Evolutionary conservation across 2,888 invertebrate genomes (phyloP).

Genomic region (Agrilus cyanescens): DNA sequence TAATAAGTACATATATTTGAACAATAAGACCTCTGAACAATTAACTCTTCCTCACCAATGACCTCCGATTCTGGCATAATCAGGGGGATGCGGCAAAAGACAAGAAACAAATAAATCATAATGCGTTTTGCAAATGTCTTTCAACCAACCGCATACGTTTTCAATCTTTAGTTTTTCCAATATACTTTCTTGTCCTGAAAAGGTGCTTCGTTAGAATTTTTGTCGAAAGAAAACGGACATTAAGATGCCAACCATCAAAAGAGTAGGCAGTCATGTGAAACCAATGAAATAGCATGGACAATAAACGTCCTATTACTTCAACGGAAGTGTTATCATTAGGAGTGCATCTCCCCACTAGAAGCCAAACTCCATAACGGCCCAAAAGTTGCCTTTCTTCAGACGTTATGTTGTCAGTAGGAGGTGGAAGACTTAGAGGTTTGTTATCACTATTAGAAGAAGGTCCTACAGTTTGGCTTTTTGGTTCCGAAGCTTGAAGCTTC

Average conservation of each 20-base stretch:
- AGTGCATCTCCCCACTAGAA: conserved; percentile 86
- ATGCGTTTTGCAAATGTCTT: conserved; percentile 69
- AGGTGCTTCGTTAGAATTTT: neutral
- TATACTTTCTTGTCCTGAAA: conserved; percentile 60
- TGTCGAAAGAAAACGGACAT: conserved; percentile 1
- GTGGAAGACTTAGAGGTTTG: conserved; percentile 20
- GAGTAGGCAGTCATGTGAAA: conserved; percentile 96
- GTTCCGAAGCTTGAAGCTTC: conserved; percentile 62
- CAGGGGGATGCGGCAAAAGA: conserved; percentile 89
- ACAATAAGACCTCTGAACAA: neutral
- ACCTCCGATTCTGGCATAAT: conserved; percentile 90
- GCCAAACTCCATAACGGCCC: conserved; percentile 94
- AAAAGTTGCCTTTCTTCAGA: conserved; percentile 81
- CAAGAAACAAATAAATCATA: conserved; percentile 87
- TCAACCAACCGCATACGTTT: conserved; percentile 88
- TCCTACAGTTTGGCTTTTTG: conserved; percentile 37
- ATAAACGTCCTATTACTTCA: conserved; percentile 75
- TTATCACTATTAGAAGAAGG: conserved; percentile 34
- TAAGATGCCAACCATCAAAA: conserved; percentile 66
- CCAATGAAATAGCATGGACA: conserved; percentile 98
- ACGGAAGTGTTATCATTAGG: conserved; percentile 66
- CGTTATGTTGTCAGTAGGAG: conserved; percentile 55
- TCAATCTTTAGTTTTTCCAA: conserved; percentile 86
- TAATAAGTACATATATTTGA: conserved; percentile 10
- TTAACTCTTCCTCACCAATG: conserved; percentile 59